Conservation (phyloP, 2,113 vertebrate species). For the Vulpes lagopus region DNA sequence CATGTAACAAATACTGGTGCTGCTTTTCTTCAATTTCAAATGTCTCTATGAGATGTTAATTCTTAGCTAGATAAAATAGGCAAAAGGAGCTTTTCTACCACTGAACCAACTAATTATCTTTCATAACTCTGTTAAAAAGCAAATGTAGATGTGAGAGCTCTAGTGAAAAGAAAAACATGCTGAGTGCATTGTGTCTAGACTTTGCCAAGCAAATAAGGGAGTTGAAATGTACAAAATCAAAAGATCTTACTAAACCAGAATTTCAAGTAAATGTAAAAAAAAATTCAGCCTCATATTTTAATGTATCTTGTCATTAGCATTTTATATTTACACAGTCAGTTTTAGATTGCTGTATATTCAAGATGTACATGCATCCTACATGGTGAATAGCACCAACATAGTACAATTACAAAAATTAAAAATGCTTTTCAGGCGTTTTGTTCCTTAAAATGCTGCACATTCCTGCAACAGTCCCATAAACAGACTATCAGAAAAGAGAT, state of each 20-base stretch:
- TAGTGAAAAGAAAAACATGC: constrained; percentile 71
- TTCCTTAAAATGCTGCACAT: background rate
- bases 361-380: background rate
- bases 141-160: constrained; percentile 65
- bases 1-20: background rate
- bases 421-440: constrained; percentile 19
- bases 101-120: constrained; percentile 67
- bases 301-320: constrained; percentile 61
- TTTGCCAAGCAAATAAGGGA: constrained; percentile 74
- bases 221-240: constrained; percentile 67
- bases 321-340: constrained; percentile 43
- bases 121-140: constrained; percentile 74
- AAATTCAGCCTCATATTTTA: constrained; percentile 55
- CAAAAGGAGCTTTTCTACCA: constrained; percentile 54
- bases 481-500: background rate
- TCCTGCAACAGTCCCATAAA: background rate
- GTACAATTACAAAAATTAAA: constrained; percentile 51
- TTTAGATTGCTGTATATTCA: constrained; percentile 9
- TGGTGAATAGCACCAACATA: background rate
- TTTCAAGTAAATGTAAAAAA: constrained; percentile 70
- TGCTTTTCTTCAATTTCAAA: background rate
- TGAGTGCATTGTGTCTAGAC: constrained; percentile 74
- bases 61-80: constrained; percentile 46
- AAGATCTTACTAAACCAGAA: constrained; percentile 74
- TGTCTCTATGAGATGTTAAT: constrained; percentile 62